Base-by-base conservation (phyloP, 2,113 vertebrate genomes). In the Archocentrus centrarchus region DNA sequence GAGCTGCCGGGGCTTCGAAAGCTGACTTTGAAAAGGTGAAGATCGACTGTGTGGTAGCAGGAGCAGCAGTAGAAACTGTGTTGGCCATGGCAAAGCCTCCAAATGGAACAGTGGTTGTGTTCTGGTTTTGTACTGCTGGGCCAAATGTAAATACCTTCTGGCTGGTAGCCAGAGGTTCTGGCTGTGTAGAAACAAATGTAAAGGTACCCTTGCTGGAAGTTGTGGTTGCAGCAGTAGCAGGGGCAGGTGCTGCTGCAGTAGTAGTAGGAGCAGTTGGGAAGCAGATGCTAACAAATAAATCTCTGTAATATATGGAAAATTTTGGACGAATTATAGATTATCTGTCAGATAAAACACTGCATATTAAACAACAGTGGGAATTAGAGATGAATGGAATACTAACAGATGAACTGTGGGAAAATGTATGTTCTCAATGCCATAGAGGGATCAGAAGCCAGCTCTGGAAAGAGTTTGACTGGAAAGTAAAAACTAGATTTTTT, bases 21-120 rank as follows among this genome's bases (percentile, higher is more conserved):
- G 92, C 35, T 0, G 93, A 7, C 80, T 96, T 95, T 35, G 96
- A 96, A 4, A 98, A 97, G 0, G 93, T 60, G 80, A 96, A 88
- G 0, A 91, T 73, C 0, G 93, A 76, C 90, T 97, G 97, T 55
- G 94, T 88, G 22, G 91, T 88, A 90, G 79, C 7, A 30, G 77
- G 9, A 24, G 80, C 32, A 3, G 93, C 82, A 3, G 84, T 83
- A 0, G 94, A 83, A 14, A 81, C 44, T 0, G 93, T 20, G 61
- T 60, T 93, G 2, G 79, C 55, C 0, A 94, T 85, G 4, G 55
- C 81, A 11, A 96, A 96, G 50, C 93, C 92, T 58, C 93, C 93
- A 30, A 96, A 96, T 1, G 95, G 77, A 47, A 90, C 82, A 2
- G 92, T 75, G n/a, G 93, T 87, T 18, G 94, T 77, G 57, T 81